Base-by-base conservation (phyloP, 2,888 invertebrate genomes). In the Cephus pulcher region DNA sequence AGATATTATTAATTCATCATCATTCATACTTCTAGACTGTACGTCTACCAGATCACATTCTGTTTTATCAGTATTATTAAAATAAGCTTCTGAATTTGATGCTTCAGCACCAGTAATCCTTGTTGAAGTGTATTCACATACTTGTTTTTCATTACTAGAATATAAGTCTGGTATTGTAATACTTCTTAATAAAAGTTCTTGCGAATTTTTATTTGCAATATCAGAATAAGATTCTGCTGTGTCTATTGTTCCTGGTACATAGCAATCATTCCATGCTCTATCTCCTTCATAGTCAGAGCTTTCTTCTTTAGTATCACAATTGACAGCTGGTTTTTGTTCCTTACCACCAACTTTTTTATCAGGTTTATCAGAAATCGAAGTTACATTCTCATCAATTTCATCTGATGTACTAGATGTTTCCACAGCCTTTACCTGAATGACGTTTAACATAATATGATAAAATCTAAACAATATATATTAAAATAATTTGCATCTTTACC, bases 401-500 rank as follows among this genome's bases (percentile, higher is more conserved):
- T 68, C 23, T 9, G 23, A 73, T 15, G 68, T 77, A 56, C 73
- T 73, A 33, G 78, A 80, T 23, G 77, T 76, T 33, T 84, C 84
- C 40, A 79, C 77, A 11, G 77, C 74, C 77, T 79, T 83, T 68
- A 84, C 79, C 84, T 84, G 79, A 30, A 35, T 12, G 69, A 23
- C 32, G 12, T 33, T 23, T 74, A 37, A 12, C 33, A 68, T 9
- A 69, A 23, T 70, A 56, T 15, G 75, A 69, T 56, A 74, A 71
- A 37, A 30, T 33, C 34, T 32, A 74, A 23, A n/a, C 2, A 9
- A 56, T 56, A 23, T 23, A 23, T 23, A 56, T 56, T 23, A 56
- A 56, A 56, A 56, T 56, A 56, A 56, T 9, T 56, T 56, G 40
- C 40, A 56, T 78, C 15, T 78, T 82, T 81, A 89, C 89, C 81